Conservation (phyloP, 2,888 invertebrate genomes). For the Pheosia tremula region DNA sequence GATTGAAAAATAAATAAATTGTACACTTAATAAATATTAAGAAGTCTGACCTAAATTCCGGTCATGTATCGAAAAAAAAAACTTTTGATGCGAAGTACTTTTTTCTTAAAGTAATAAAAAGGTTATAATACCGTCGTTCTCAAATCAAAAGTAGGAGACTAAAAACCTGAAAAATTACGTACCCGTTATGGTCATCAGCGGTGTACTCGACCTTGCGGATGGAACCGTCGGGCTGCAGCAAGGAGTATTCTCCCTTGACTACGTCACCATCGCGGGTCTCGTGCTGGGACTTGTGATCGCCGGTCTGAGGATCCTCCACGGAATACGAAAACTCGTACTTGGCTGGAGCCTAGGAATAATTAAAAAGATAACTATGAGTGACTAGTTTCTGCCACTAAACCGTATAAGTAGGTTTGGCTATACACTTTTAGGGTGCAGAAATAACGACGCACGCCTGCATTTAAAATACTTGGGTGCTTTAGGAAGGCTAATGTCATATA, state of each 20-base stretch:
- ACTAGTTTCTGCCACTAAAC: neutral
- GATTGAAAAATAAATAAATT: constrained; percentile 1
- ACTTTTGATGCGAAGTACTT: neutral
- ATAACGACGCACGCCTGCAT: too few species aligned
- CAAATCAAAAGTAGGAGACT: too few species aligned
- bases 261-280: constrained; percentile 78
- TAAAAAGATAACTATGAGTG: constrained; percentile 1
- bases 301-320: constrained; percentile 83
- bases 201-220: constrained; percentile 83
- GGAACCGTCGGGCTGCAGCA: constrained; percentile 83
- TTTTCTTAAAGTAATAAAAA: too few species aligned
- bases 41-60: neutral
- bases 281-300: constrained; percentile 81
- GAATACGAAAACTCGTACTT: constrained; percentile 85
- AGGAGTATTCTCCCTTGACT: constrained; percentile 81
- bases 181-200: constrained; percentile 83
- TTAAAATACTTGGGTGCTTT: too few species aligned
- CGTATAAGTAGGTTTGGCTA: too few species aligned
- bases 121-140: too few species aligned
- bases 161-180: constrained; percentile 35
- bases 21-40: neutral
- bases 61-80: neutral
- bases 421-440: too few species aligned
- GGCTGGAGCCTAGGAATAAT: constrained; percentile 68
- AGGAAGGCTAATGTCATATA: too few species aligned